A percentile compares a stretch with the other conserved stretches of the same genome.
Evolutionary conservation across 2,797 vertebrate species (phyloP).

Genomic region (Dromococcyx pavoninus): DNA sequence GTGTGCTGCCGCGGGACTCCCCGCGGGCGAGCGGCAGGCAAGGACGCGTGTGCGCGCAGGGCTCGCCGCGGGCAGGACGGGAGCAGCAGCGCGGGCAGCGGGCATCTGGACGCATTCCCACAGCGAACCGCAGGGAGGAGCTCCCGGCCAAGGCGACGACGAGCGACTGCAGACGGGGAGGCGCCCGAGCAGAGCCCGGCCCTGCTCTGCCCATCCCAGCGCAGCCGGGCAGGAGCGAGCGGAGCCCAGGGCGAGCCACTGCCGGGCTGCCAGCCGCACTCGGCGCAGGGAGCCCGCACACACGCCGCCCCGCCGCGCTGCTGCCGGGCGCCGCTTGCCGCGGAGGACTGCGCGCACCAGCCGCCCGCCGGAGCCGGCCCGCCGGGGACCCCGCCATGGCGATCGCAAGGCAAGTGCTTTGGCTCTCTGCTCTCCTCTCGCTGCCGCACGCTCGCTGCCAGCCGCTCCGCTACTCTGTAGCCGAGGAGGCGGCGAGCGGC

Average conservation of each 20-base stretch:
- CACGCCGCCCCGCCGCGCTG: neutral
- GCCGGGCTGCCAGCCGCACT: too few relatives aligned
- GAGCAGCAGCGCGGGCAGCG: too few relatives aligned
- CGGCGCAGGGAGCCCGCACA: neutral
- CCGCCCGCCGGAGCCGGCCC: neutral
- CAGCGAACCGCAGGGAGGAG: neutral
- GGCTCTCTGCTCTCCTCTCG: slow-evolving; percentile 45
- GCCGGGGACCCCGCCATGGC: neutral
- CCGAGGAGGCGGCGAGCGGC: slow-evolving; percentile 61
- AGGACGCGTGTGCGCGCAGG: too few relatives aligned
- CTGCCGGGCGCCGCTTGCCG: neutral
- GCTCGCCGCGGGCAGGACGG: too few relatives aligned
- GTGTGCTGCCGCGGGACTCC: too few relatives aligned
- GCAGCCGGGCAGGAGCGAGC: neutral
- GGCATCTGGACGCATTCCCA: neutral
- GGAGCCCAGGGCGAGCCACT: fast-evolving
- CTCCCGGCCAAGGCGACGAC: neutral
- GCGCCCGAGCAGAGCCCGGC: too few relatives aligned
- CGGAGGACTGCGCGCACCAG: neutral
- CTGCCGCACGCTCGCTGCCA: neutral
- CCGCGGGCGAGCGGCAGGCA: too few relatives aligned
- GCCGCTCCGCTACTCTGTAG: slow-evolving; percentile 50
- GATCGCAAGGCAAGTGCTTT: slow-evolving; percentile 63
- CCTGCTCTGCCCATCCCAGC: too few relatives aligned
- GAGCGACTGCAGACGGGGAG: neutral